These are phyloP conservation scores for Kryptolebias ocellatus DNA, from an alignment of 2,797 vertebrate species.

Conservation along the genomic window DNA sequence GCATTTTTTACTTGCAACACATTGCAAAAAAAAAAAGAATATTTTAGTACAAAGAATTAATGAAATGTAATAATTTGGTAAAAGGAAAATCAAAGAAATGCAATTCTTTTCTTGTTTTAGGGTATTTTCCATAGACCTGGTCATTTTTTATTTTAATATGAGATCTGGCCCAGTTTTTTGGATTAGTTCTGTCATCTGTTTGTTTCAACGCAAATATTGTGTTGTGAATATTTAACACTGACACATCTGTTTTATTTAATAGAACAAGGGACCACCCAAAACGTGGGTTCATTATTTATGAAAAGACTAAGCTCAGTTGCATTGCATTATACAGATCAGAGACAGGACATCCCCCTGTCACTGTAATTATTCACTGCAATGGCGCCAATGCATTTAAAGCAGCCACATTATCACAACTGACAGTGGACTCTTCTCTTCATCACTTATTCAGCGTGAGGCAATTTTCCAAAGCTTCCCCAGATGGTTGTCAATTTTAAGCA, in stretches of 20 bases:
- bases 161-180: no score
- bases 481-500: slow-evolving; percentile 75
- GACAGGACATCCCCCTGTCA: slow-evolving; percentile 44
- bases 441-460: slow-evolving; percentile 73
- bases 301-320: slow-evolving; percentile 51
- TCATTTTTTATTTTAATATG: no score
- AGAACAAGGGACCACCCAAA: slow-evolving; percentile 57
- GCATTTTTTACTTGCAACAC: no score
- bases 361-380: slow-evolving; percentile 71
- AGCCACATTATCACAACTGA: slow-evolving; percentile 75
- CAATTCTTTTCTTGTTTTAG: no score
- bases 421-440: slow-evolving; percentile 74
- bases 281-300: slow-evolving; percentile 55
- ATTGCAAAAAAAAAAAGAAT: no score
- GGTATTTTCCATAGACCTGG: no score
- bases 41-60: no score
- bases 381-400: slow-evolving; percentile 76
- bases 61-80: no score
- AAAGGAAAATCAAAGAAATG: no score
- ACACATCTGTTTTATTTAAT: slow-evolving; percentile 41
- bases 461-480: slow-evolving; percentile 70
- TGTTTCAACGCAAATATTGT: slow-evolving; percentile 11
- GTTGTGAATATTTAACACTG: slow-evolving; percentile 10
- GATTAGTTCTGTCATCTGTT: not conserved
- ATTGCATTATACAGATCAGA: slow-evolving; percentile 66